Evolutionary conservation across 2,888 invertebrate genomes (phyloP), one percentile per base, ranked within the genome.

Genomic region (Ophion costatus): DNA sequence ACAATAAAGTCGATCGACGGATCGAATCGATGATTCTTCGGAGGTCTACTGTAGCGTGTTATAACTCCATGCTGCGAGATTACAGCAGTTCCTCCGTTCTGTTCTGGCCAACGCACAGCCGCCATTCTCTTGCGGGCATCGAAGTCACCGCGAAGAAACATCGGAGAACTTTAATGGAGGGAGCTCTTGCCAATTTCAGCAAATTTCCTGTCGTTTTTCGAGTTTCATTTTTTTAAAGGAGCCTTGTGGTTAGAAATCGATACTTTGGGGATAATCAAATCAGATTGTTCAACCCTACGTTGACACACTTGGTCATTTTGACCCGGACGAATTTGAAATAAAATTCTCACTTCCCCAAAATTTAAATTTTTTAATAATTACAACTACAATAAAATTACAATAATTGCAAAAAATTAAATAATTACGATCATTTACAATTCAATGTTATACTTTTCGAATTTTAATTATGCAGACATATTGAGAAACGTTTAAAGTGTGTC

Each of bases 21-120:
- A 73, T 82, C 85, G 80, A 82, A 85, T 85, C 80, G 85, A 66
- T 85, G 85, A 85, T 85, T 80, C 70, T 67, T 59, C 59, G 33
- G 76, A 38, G 56, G 33, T 67, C 57, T 57, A 77, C 66, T 24
- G 57, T 67, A 38, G 64, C 38, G 20, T 67, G 17, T 38, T 22
- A 29, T 17, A 57, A 20, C 17, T 56, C 10, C 22, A 56, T 2
- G 29, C 45, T 63, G 1, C 24, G 51, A 67, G 76, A 76, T 74
- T 17, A 42, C 61, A 63, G 29, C 57, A 56, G 11, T 66, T 67
- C 33, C 57, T 67, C 38, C 33, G 11, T 51, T 63, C 20, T 22
- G 51, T 56, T 66, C 22, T 57, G 20, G 20, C 14, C 61, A 61
- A 20, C 51, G 63, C 64, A 51, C 61, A 33, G 9, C 29, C 61